These are phyloP conservation scores for Protobothrops flavoviridis DNA, from an alignment of 2,113 vertebrate species.

Conservation along the genomic window DNA sequence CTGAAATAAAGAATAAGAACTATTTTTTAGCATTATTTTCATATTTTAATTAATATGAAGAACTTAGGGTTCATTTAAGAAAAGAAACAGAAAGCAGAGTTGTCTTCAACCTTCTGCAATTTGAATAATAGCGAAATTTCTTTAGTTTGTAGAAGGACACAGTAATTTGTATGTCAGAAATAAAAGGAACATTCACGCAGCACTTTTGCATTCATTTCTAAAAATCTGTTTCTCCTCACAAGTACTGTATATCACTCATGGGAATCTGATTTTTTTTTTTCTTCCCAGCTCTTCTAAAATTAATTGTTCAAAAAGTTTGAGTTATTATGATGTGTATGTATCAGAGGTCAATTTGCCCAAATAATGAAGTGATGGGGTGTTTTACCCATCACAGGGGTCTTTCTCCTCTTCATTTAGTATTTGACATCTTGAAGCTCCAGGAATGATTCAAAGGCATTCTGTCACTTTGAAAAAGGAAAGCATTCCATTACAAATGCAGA, in stretches of 20 bases:
- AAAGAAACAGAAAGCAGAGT: neutral
- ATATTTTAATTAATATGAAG: neutral
- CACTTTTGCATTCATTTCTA: neutral
- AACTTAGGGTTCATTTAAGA: neutral
- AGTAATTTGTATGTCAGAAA: neutral
- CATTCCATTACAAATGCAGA: constrained; percentile 57
- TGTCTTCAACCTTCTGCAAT: neutral
- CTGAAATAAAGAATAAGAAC: neutral
- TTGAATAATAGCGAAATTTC: neutral
- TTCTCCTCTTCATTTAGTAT: constrained; percentile 13
- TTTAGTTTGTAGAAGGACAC: neutral
- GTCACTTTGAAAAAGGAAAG: neutral
- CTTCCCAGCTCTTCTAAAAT: neutral
- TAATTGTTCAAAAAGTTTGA: neutral
- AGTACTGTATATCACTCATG: neutral
- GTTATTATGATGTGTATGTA: constrained; percentile 9
- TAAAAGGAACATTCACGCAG: neutral
- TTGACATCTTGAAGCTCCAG: constrained; percentile 31
- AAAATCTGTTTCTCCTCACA: neutral
- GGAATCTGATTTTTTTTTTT: neutral
- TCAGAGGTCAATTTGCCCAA: neutral
- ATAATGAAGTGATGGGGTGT: neutral
- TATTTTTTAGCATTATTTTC: neutral
- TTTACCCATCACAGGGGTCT: constrained; percentile 5
- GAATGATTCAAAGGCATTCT: constrained; percentile 34